Evolutionary conservation across 2,888 invertebrate species (phyloP).

Genomic region (Liodrosophila aerea): DNA sequence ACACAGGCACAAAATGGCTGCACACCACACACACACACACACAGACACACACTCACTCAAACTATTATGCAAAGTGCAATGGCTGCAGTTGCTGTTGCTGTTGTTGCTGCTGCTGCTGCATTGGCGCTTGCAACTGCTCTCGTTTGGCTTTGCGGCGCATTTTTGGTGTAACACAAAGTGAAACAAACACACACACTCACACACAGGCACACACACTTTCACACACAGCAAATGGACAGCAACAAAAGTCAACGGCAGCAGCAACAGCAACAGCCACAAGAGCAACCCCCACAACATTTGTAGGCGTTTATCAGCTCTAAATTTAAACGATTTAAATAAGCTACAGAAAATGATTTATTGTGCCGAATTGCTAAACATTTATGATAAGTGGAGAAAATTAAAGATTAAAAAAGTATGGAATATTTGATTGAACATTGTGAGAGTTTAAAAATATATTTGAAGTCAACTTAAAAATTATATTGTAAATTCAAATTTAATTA

Average conservation of each 20-base stretch:
- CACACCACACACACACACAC: conserved; percentile 63
- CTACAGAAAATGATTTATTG: conserved; percentile 7
- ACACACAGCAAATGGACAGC: conserved; percentile 52
- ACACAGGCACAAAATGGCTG: conserved; percentile 72
- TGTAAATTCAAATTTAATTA: no score
- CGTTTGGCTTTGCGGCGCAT: conserved; percentile 78
- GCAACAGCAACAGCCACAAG: conserved; percentile 13
- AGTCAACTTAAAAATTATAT: no score
- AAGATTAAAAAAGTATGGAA: no score
- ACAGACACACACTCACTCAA: conserved; percentile 22
- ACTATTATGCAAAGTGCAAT: conserved; percentile 76
- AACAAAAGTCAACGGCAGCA: conserved; percentile 54
- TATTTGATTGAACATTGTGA: no score
- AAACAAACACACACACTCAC: conserved; percentile 45
- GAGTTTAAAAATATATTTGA: no score
- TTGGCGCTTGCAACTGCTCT: conserved; percentile 56
- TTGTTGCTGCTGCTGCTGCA: conserved; percentile 31
- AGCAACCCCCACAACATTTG: conserved; percentile 24
- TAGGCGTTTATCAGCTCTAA: conserved; percentile 20
- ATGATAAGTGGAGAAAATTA: conserved; percentile 1
- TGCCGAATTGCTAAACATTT: background rate
- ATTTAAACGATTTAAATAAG: conserved; percentile 25
- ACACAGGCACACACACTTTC: conserved; percentile 17
- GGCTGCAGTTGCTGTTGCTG: conserved; percentile 63
- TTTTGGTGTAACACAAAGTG: conserved; percentile 77